phyloP scores from a whole-genome alignment of 1,140 invertebrate species.

The Calycopis cecrops region DNA sequence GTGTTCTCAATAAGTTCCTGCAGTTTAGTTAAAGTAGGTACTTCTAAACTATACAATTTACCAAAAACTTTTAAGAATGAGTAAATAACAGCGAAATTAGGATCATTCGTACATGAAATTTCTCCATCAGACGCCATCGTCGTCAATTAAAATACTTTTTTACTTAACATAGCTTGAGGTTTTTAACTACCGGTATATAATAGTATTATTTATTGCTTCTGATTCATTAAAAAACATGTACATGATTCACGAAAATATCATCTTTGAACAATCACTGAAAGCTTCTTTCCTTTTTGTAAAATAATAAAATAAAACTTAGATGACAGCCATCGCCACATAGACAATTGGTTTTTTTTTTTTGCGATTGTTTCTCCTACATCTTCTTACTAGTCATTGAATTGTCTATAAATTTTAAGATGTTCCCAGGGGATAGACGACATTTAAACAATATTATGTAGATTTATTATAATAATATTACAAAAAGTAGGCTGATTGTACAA shows the following conservation, averaged over 20 bases:
- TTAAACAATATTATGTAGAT: no score
- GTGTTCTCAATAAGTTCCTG: slow-evolving; percentile 92
- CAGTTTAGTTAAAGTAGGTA: slow-evolving; percentile 86
- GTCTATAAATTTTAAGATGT: no score
- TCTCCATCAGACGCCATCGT: slow-evolving; percentile 91
- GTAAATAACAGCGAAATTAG: slow-evolving; percentile 96
- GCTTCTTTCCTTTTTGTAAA: slow-evolving; percentile 61
- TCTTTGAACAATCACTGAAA: slow-evolving; percentile 60
- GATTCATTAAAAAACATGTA: slow-evolving; percentile 70
- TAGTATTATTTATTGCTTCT: slow-evolving; percentile 62
- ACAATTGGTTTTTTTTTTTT: slow-evolving; percentile 36
- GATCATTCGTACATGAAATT: slow-evolving; percentile 92
- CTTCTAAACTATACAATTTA: slow-evolving; percentile 83
- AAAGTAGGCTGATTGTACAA: no score
- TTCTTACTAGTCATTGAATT: no score
- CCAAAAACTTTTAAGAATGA: slow-evolving; percentile 94
- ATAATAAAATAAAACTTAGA: slow-evolving; percentile 65
- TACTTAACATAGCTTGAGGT: slow-evolving; percentile 57
- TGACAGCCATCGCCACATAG: slow-evolving; percentile 70
- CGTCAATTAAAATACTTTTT: slow-evolving; percentile 63
- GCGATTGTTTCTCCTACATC: background rate
- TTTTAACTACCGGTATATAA: slow-evolving; percentile 55
- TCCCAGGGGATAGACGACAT: no score
- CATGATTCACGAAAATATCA: slow-evolving; percentile 73
- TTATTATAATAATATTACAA: no score